Base-by-base conservation (phyloP, 2,888 invertebrate species). In the Chironomus tentans region DNA sequence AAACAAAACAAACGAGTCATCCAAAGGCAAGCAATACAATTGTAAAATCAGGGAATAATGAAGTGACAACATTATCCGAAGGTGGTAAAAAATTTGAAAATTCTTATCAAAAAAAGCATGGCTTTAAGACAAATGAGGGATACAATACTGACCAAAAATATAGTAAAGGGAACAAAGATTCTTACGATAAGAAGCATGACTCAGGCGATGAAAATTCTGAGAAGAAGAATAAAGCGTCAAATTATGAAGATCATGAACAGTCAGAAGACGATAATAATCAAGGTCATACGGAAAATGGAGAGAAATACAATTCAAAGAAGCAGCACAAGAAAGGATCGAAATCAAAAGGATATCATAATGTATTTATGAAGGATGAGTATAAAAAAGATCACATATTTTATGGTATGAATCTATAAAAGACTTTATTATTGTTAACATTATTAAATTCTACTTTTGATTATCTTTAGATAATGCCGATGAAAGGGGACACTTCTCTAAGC, bases 281-380 rank as follows among this genome's bases (percentile, higher is more conserved):
- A 0, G 81, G 81, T 77, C 82, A 82, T 76, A 81, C 82, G 78
- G 83, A 83, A 4, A 82, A 81, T 78, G 38, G 38, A 7, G 38
- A 38, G 4, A 82, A 83, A 78, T 81, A 83, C 78, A 81, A 46
- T 68, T 13, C 12, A 38, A 22, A 68, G 24, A 13, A 68, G 12
- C 68, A 68, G 6, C 65, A 28, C 78, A 82, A 82, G 77, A 83
- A 82, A 77, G 82, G 82, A 1, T 81, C 81, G 77, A 82, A 82
- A 77, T 81, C 82, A 18, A 81, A 82, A 78, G 83, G 83, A 3
- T 83, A 82, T 78, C 82, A 83, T 78, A 82, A 83, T 78, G 81
- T 82, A 70, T 81, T 82, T 79, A 83, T 83, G 80, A 83, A 83
- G 78, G 83, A 84, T 78, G 84, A 84, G 78, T 83, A 81, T 79